Base-by-base conservation (phyloP, 2,113 vertebrate species). In the Haemorhous mexicanus region DNA sequence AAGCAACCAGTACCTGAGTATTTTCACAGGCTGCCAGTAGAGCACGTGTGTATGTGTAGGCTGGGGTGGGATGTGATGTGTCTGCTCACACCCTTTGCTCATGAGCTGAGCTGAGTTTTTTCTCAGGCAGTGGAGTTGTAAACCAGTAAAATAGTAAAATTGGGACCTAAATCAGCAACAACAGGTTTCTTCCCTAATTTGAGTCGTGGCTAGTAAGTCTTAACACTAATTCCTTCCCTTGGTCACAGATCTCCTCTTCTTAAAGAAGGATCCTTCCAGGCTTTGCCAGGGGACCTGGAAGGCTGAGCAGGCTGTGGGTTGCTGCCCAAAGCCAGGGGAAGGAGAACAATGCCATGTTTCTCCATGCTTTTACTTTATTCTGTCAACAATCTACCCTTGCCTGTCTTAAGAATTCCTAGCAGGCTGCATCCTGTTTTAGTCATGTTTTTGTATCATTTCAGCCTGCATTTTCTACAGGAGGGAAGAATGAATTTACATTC, bases 161-260 rank as follows among this genome's bases (percentile, higher is more conserved):
- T 74, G 75, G 43, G 35, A 84, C 56, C 61, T 81, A 55, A 75
- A 75, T 55, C 41, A 91, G 55, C 67, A 79, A 64, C 68, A 50
- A 20, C 13, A 23, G 13, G 2, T 89, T 85, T 87, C 84, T 81
- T 84, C 61, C 41, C 59, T 64, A 24, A 47, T 64, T 81, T 49
- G 49, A 90, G 44, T 35, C 53, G 56, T 24, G 32, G 41, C 76
- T 89, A 23, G 9, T 41, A 41, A 53, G 56, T 78, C 37, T 67
- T 78, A 92, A 95, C 92, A 93, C 94, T 97, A 96, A 95, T 64
- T 79, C 62, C 69, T 49, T 89, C n/a, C 39, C 44, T 58, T 82
- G 47, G 46, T 64, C 43, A 82, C 53, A 22, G 67, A 35, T 59
- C n/a, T 66, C 55, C 59, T 58, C 43, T 52, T 50, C 4, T 2